A percentile compares a stretch with the other conserved stretches of the same genome.
phyloP scores from a whole-genome alignment of 2,797 vertebrate species.

The Sebastolobus altivelis region DNA sequence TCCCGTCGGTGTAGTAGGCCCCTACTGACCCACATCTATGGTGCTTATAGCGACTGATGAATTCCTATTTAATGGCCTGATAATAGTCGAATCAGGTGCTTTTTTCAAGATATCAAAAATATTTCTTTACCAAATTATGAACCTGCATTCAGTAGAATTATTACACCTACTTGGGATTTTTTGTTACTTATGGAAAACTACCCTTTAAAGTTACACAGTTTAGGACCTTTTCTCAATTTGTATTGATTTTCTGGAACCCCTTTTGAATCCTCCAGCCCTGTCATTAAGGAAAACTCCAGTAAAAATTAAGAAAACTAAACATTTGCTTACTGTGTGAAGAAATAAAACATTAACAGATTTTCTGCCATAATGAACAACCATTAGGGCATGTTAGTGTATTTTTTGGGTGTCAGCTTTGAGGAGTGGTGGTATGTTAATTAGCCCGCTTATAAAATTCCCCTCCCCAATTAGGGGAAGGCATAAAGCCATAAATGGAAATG shows the following conservation, averaged over 20 bases:
- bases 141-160: not conserved
- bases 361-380: slow-evolving; percentile 4
- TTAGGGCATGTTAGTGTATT: slow-evolving; percentile 21
- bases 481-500: slow-evolving; percentile 30
- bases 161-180: not conserved
- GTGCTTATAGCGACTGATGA: not conserved
- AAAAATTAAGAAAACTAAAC: not conserved
- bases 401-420: slow-evolving; percentile 42
- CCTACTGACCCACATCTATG: not conserved
- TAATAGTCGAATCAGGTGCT: not conserved
- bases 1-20: not conserved
- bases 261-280: not conserved
- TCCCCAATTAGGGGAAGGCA: slow-evolving; percentile 46
- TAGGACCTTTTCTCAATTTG: not conserved
- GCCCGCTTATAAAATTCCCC: slow-evolving; percentile 55
- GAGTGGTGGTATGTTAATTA: slow-evolving; percentile 52
- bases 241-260: not conserved
- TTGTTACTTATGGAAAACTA: not conserved
- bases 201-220: not conserved
- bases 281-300: not conserved
- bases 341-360: slow-evolving; percentile 23
- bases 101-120: not conserved
- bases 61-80: not conserved
- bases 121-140: not conserved
- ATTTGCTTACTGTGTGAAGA: not conserved